Conservation (phyloP, 2,888 invertebrate species). For the Nephrotoma guestfalica region DNA sequence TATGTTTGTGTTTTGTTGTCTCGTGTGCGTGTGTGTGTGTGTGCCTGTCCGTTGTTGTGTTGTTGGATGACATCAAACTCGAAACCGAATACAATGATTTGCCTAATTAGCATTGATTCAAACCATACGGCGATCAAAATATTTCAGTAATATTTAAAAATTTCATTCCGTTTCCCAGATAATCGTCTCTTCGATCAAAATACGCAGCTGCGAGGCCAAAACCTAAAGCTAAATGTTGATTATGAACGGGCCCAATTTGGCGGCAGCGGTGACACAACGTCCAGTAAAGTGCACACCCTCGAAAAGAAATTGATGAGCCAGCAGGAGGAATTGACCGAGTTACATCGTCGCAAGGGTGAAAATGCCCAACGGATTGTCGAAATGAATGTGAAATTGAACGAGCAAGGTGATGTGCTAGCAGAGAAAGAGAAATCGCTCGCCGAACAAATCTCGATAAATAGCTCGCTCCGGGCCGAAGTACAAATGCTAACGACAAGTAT, state of each 20-base stretch:
- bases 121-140: background rate
- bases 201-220: conserved; percentile 65
- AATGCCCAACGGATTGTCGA: conserved; percentile 88
- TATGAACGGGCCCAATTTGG: conserved; percentile 65
- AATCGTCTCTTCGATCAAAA: conserved; percentile 75
- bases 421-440: conserved; percentile 57
- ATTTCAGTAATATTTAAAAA: background rate
- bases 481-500: conserved; percentile 55
- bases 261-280: conserved; percentile 16
- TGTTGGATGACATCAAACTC: background rate
- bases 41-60: background rate
- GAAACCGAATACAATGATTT: background rate
- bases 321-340: conserved; percentile 84
- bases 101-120: background rate
- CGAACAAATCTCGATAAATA: conserved; percentile 50
- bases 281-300: conserved; percentile 45
- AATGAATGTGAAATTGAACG: conserved; percentile 70
- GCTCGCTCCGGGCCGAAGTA: conserved; percentile 55
- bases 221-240: conserved; percentile 69
- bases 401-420: conserved; percentile 62
- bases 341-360: conserved; percentile 81
- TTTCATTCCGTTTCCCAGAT: conserved; percentile 39
- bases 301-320: conserved; percentile 76
- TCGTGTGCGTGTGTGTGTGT: background rate
- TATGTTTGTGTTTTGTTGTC: background rate